These are phyloP conservation scores for Ferdinandea cuprea DNA, from an alignment of 2,888 invertebrate genomes.

Conservation along the genomic window DNA sequence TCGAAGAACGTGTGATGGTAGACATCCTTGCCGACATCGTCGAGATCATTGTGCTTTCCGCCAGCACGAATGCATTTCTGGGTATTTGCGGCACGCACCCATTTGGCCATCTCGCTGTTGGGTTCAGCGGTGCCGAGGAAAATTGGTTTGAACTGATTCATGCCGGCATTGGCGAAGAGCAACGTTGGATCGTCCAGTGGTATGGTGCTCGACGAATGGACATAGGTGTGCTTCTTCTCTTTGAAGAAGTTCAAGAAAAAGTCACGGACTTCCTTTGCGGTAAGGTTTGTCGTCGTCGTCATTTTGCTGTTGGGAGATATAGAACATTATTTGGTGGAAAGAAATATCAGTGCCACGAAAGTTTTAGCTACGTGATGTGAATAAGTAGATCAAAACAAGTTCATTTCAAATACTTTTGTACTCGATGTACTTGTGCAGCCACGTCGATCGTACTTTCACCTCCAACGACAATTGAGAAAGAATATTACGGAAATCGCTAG, in stretches of 20 bases:
- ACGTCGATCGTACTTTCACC: slow-evolving; percentile 67
- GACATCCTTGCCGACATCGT: slow-evolving; percentile 99
- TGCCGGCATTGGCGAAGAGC: slow-evolving; percentile 98
- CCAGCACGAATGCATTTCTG: slow-evolving; percentile 99
- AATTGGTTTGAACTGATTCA: slow-evolving; percentile 99
- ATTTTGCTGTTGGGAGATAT: slow-evolving; percentile 4
- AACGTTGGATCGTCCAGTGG: slow-evolving; percentile 99
- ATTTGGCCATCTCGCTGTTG: slow-evolving; percentile 96
- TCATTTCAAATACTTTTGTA: slow-evolving; percentile 12
- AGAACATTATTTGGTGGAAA: neutral
- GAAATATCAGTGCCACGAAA: slow-evolving; percentile 45
- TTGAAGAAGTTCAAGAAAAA: slow-evolving; percentile 95
- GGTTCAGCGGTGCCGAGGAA: slow-evolving; percentile 98
- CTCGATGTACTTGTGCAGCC: slow-evolving; percentile 32
- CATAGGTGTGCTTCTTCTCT: slow-evolving; percentile 94
- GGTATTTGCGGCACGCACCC: slow-evolving; percentile 94
- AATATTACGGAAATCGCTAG: neutral
- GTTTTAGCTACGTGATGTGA: slow-evolving; percentile 40
- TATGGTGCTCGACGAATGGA: slow-evolving; percentile 98
- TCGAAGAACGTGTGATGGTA: slow-evolving; percentile 99
- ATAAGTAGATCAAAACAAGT: slow-evolving; percentile 26
- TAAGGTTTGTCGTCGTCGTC: slow-evolving; percentile 77
- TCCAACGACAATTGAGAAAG: neutral
- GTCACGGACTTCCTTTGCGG: slow-evolving; percentile 91
- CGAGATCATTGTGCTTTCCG: slow-evolving; percentile 99